Percentiles rank a stretch among this genome's conserved stretches.
phyloP scores from a whole-genome alignment of 2,113 vertebrate genomes.

The Coptodon bakossiorum region DNA sequence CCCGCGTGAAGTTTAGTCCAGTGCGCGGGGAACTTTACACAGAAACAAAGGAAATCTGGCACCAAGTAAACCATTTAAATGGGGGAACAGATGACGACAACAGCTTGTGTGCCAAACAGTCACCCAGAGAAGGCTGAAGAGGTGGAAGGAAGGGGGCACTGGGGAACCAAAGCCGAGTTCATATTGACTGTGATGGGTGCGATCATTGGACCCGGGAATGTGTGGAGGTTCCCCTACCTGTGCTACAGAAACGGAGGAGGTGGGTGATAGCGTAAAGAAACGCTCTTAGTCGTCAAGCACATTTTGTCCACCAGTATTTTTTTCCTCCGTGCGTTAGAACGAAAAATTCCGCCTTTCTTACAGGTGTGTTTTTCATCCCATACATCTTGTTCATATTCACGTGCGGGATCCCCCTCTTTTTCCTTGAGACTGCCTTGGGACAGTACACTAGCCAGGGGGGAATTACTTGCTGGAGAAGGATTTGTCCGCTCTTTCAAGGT shows the following conservation, averaged over 20 bases:
- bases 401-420: constrained; percentile 52
- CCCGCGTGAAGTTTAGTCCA: not conserved
- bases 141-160: constrained; percentile 14
- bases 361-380: constrained; percentile 58
- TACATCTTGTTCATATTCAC: constrained; percentile 50
- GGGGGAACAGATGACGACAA: not conserved
- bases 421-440: constrained; percentile 50
- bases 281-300: not conserved
- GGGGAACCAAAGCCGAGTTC: constrained; percentile 45
- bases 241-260: constrained; percentile 34
- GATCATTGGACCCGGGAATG: constrained; percentile 53
- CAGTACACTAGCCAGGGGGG: constrained; percentile 54
- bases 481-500: constrained; percentile 58
- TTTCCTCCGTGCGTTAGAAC: no score
- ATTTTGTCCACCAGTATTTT: not conserved
- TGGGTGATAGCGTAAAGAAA: not conserved
- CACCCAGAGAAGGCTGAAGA: not conserved
- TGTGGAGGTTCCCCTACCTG: constrained; percentile 50
- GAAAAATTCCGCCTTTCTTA: not conserved
- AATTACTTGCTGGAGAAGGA: constrained; percentile 48
- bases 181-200: constrained; percentile 61
- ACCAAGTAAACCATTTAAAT: not conserved
- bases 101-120: not conserved
- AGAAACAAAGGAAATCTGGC: not conserved
- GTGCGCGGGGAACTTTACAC: not conserved